Evolutionary conservation across 2,888 invertebrate species (phyloP).

Genomic region (Diarsia brunnea): DNA sequence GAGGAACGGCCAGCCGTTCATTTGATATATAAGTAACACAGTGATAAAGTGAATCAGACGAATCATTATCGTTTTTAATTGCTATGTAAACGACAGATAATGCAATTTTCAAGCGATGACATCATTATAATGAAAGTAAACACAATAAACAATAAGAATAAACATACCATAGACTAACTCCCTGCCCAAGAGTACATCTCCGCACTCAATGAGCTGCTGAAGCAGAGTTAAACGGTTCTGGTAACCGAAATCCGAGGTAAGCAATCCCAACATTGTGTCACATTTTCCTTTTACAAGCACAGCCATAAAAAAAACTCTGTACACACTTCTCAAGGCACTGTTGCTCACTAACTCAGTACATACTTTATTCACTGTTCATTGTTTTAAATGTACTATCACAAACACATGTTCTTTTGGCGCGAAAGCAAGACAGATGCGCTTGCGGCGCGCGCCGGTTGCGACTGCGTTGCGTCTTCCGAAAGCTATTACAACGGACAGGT

Average conservation of each 20-base stretch:
- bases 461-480: conserved; percentile 86
- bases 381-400: conserved; percentile 59
- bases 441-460: conserved; percentile 78
- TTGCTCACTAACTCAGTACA: conserved; percentile 30
- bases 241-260: conserved; percentile 85
- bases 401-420: conserved; percentile 82
- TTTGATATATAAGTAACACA: conserved; percentile 24
- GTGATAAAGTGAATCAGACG: conserved; percentile 28
- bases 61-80: conserved; percentile 19
- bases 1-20: conserved; percentile 35
- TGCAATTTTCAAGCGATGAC: conserved; percentile 6
- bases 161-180: conserved; percentile 81
- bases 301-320: conserved; percentile 27
- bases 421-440: conserved; percentile 85
- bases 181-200: conserved; percentile 83
- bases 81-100: conserved; percentile 13
- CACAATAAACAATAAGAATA: conserved; percentile 10
- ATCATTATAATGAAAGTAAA: neutral
- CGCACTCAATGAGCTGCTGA: conserved; percentile 87
- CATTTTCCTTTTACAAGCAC: conserved; percentile 50
- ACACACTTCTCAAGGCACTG: conserved; percentile 33
- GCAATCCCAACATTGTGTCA: conserved; percentile 85
- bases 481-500: conserved; percentile 88
- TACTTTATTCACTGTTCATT: conserved; percentile 44
- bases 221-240: conserved; percentile 84